Percentiles rank a stretch among this genome's conserved stretches.
These are phyloP conservation scores for Gobio occitaniae DNA, from an alignment of 2,797 vertebrate genomes.

Conservation along the genomic window DNA sequence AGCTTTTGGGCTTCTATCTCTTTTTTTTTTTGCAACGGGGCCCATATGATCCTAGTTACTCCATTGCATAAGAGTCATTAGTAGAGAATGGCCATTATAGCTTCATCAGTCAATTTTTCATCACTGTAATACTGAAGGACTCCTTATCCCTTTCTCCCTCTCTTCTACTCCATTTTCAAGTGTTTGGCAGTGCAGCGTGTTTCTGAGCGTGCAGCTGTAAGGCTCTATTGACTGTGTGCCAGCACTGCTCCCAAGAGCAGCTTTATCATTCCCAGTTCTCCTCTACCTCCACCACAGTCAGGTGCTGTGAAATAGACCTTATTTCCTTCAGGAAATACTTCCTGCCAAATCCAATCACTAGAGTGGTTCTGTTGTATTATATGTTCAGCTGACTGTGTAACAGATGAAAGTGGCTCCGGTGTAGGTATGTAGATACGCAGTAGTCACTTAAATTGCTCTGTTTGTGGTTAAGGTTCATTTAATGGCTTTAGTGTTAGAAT, in stretches of 20 bases:
- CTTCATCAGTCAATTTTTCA: not conserved
- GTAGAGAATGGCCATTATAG: not conserved
- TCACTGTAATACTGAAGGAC: not conserved
- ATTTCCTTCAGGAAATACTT: constrained; percentile 41
- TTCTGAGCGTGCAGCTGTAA: constrained; percentile 14
- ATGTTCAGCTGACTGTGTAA: constrained; percentile 7
- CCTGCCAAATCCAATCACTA: constrained; percentile 18
- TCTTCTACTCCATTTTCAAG: not conserved
- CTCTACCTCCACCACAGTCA: constrained; percentile 25
- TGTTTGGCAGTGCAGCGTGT: not conserved
- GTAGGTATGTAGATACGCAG: not conserved
- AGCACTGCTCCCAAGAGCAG: constrained; percentile 13
- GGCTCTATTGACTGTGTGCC: constrained; percentile 22
- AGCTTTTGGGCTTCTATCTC: no score
- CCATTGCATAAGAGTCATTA: not conserved
- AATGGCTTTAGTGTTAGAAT: not conserved
- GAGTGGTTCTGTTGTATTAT: constrained; percentile 18
- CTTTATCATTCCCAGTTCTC: constrained; percentile 14
- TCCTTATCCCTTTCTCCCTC: not conserved
- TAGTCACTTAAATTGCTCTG: not conserved
- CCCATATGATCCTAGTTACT: not conserved
- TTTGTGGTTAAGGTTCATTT: constrained; percentile 31
- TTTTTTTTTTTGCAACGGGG: not conserved
- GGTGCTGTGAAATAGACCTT: constrained; percentile 14
- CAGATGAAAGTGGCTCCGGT: not conserved